Evolutionary conservation across 2,888 invertebrate genomes (phyloP), one percentile per base, ranked within the genome.

Genomic region (Ormyrus pomaceus): DNA sequence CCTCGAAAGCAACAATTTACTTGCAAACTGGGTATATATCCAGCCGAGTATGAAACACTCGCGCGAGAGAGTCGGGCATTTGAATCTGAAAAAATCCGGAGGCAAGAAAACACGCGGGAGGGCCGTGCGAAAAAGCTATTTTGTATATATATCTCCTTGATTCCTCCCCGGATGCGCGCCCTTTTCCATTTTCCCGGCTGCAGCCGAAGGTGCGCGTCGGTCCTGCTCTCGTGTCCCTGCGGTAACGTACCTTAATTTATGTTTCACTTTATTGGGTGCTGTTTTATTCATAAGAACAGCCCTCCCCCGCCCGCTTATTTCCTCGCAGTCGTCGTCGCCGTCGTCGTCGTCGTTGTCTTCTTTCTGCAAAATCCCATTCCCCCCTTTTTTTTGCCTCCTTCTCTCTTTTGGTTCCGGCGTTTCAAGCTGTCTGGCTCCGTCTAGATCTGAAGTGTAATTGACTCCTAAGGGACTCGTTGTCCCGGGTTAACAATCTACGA

Each of bases 391-490:
- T 45, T 34, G 45, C 58, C 58, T 58, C 58, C 5, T 4, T 50
- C 56, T 46, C 9, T 48, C 59, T 75, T 58, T n/a, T 45, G 10
- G 19, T 69, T 72, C 19, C 76, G 62, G 76, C 55, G 72, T 66
- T 79, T 82, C 79, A 83, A 81, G 79, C 71, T 81, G 82, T 81
- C 81, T 80, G 77, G 69, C 76, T 68, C 34, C 75, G 78, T 79
- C 81, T 72, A 82, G 83, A 82, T 80, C 82, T 73, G 75, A 82
- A 82, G 82, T 81, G 83, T 81, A 81, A 82, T 83, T 80, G 83
- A 83, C 82, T 82, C 81, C 83, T 79, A 78, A 79, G 83, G 82
- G 82, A 83, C 83, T 78, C 83, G 80, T 83, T 82, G 79, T 81
- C 82, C 78, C 75, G 68, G 70, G 77, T 78, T 82, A 82, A 83